Evolutionary conservation across 2,113 vertebrate species (phyloP).

Genomic region (Orycteropus afer): DNA sequence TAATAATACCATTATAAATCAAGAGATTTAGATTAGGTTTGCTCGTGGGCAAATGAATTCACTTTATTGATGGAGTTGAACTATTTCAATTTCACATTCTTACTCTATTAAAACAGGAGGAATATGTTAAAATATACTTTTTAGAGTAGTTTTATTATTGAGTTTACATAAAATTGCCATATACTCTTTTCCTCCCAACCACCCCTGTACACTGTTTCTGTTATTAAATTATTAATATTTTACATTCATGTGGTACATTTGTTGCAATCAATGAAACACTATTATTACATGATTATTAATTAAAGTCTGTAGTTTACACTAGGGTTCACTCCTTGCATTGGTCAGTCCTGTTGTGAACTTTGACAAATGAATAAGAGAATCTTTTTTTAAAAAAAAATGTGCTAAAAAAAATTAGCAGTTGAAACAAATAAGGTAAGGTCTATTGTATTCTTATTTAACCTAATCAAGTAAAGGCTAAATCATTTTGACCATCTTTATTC

Average conservation of each 20-base stretch:
- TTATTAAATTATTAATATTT: not conserved
- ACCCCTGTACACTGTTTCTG: not conserved
- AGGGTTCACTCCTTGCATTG: not conserved
- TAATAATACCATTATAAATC: not conserved
- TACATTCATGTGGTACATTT: not conserved
- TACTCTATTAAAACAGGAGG: not conserved
- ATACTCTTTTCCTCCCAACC: not conserved
- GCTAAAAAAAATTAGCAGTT: not conserved
- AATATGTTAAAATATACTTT: not conserved
- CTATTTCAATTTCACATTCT: not conserved
- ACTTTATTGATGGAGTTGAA: not conserved
- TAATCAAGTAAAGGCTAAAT: not conserved
- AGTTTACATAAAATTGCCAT: not conserved
- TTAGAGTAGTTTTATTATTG: not conserved
- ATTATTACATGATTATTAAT: not conserved
- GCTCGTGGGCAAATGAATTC: not conserved
- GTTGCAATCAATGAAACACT: not conserved
- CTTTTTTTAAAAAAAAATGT: too few relatives aligned
- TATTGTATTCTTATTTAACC: not conserved
- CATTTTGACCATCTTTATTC: constrained; percentile 28
- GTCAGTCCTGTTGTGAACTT: not conserved
- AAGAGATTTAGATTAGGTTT: not conserved
- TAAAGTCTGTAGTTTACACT: not conserved
- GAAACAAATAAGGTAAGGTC: not conserved
- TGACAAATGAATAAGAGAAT: not conserved